These are phyloP conservation scores for Corvus cornix DNA, from an alignment of 2,113 vertebrate species.

Conservation along the genomic window DNA sequence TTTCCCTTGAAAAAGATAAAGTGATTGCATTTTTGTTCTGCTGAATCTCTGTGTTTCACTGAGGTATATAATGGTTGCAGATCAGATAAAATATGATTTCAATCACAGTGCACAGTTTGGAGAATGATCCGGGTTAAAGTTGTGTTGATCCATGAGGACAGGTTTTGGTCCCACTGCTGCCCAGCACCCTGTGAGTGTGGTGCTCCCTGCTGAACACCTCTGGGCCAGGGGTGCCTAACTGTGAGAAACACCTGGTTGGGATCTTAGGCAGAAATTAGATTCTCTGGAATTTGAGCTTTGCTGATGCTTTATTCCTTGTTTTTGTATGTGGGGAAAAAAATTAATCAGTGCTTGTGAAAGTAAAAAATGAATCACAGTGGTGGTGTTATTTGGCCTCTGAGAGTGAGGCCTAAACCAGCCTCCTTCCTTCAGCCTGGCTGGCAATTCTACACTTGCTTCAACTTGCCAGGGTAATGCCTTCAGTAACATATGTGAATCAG, in stretches of 20 bases:
- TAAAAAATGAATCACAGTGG: neutral
- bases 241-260: neutral
- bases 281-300: neutral
- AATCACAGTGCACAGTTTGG: neutral
- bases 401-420: neutral
- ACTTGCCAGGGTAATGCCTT: neutral
- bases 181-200: neutral
- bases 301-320: neutral
- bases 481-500: neutral
- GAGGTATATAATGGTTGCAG: neutral
- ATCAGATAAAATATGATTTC: conserved; percentile 7
- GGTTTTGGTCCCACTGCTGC: neutral
- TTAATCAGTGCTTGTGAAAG: neutral
- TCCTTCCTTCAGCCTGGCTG: neutral
- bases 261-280: neutral
- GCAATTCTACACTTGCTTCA: neutral
- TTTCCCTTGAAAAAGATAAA: conserved; percentile 30
- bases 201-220: neutral
- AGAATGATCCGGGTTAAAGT: neutral
- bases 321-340: neutral
- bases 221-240: neutral
- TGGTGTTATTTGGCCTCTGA: neutral
- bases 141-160: neutral
- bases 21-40: conserved; percentile 18
- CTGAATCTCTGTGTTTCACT: neutral